phyloP scores from a whole-genome alignment of 1,140 invertebrate species.

The Drosophila sp. region DNA sequence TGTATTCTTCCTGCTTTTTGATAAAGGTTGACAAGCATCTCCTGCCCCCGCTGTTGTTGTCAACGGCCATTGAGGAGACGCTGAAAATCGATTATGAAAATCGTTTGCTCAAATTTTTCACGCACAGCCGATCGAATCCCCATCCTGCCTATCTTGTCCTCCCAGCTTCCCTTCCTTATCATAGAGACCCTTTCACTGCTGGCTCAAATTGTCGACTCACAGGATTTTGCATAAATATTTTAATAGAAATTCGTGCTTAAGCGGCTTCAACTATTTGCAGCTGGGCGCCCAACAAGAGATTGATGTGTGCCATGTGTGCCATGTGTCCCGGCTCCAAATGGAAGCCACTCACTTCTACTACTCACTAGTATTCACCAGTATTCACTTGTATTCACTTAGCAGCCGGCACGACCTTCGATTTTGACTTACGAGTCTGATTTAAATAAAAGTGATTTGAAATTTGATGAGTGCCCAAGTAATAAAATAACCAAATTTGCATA shows the following conservation, averaged over 20 bases:
- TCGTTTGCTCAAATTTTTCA: slow-evolving; percentile 77
- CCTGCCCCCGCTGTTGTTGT: slow-evolving; percentile 35
- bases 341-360: not conserved
- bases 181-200: slow-evolving; percentile 24
- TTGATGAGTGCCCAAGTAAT: slow-evolving; percentile 46
- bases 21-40: slow-evolving; percentile 78
- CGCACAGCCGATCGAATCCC: slow-evolving; percentile 34
- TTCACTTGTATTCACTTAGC: slow-evolving; percentile 56
- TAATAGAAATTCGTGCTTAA: slow-evolving; percentile 76
- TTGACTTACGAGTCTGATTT: slow-evolving; percentile 31
- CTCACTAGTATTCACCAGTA: not conserved
- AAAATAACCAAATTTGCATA: slow-evolving; percentile 48
- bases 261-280: slow-evolving; percentile 76
- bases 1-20: slow-evolving; percentile 43
- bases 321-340: slow-evolving; percentile 12
- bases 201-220: slow-evolving; percentile 58
- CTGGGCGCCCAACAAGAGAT: slow-evolving; percentile 50
- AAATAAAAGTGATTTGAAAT: slow-evolving; percentile 43
- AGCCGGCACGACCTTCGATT: slow-evolving; percentile 18
- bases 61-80: slow-evolving; percentile 68
- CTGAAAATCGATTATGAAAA: slow-evolving; percentile 82
- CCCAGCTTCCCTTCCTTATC: not conserved
- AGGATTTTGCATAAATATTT: slow-evolving; percentile 79
- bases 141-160: not conserved
- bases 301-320: slow-evolving; percentile 53